phyloP scores from a whole-genome alignment of 2,888 invertebrate genomes.

The Plagiodera versicolora region DNA sequence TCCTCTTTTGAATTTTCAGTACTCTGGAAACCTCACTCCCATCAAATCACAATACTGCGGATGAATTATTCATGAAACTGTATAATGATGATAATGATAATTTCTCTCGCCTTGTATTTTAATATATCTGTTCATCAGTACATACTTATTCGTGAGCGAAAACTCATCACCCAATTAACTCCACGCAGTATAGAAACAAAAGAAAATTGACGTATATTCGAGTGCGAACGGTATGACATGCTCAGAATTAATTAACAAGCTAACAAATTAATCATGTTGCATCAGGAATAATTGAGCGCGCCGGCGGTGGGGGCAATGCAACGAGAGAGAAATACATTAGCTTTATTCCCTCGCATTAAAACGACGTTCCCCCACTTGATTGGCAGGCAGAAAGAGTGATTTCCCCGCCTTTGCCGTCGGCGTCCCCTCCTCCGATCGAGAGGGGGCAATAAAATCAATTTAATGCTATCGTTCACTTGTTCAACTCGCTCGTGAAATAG shows the following conservation, averaged over 20 bases:
- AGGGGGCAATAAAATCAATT: constrained; percentile 57
- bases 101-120: too few relatives aligned
- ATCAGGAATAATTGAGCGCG: constrained; percentile 46
- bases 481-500: constrained; percentile 45
- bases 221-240: constrained; percentile 31
- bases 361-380: constrained; percentile 43
- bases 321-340: constrained; percentile 36
- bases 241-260: constrained; percentile 46
- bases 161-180: constrained; percentile 15
- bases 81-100: too few relatives aligned
- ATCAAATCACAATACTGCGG: too few relatives aligned
- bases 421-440: constrained; percentile 49
- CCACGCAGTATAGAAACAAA: constrained; percentile 13
- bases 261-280: constrained; percentile 51
- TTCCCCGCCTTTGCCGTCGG: constrained; percentile 49
- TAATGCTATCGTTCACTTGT: constrained; percentile 51
- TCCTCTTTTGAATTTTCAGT: too few relatives aligned
- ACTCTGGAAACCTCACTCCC: too few relatives aligned
- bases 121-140: too few relatives aligned
- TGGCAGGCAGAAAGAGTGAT: constrained; percentile 50
- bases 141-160: background rate
- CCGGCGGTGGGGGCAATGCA: constrained; percentile 24
- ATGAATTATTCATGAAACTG: too few relatives aligned
- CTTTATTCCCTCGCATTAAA: constrained; percentile 36
- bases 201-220: constrained; percentile 15